Evolutionary conservation across 2,113 vertebrate genomes (phyloP).

Genomic region (Macaca mulatta): DNA sequence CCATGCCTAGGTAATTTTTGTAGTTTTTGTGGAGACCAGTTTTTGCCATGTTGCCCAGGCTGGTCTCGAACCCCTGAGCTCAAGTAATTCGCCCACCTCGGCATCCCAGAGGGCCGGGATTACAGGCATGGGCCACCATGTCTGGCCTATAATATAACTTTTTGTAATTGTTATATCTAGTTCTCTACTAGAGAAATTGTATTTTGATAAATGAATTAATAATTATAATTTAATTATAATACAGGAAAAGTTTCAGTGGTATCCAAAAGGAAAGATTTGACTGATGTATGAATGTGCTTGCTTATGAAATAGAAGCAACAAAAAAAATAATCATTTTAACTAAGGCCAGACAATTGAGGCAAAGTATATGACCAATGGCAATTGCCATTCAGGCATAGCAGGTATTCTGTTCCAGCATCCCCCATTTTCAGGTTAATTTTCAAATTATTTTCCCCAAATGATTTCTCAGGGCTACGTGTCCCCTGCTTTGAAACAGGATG

Average conservation of each 20-base stretch:
- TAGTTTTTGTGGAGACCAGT: too few species aligned
- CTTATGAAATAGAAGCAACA: background rate
- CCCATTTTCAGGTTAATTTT: slow-evolving; percentile 36
- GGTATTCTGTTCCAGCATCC: background rate
- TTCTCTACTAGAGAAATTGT: background rate
- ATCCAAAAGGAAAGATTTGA: slow-evolving; percentile 26
- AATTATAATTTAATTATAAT: slow-evolving; percentile 1
- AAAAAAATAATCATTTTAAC: background rate
- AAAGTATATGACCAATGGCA: background rate
- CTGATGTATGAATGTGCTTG: background rate
- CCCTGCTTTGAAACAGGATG: slow-evolving; percentile 62
- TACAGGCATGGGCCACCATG: too few species aligned
- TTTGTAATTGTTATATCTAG: background rate
- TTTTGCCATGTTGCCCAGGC: too few species aligned
- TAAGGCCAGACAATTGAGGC: background rate
- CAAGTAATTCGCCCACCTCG: too few species aligned
- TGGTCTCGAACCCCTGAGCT: too few species aligned
- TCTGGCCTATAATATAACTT: background rate
- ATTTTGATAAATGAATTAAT: slow-evolving; percentile 42
- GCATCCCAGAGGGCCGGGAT: too few species aligned
- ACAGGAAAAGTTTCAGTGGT: background rate
- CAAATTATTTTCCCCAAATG: background rate
- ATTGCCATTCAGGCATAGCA: background rate
- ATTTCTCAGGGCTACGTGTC: slow-evolving; percentile 8
- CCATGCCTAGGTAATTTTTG: too few species aligned